Percentiles rank a stretch among this genome's conserved stretches.
Conservation (phyloP, 2,888 invertebrate genomes). For the Horisme vitalbata region DNA sequence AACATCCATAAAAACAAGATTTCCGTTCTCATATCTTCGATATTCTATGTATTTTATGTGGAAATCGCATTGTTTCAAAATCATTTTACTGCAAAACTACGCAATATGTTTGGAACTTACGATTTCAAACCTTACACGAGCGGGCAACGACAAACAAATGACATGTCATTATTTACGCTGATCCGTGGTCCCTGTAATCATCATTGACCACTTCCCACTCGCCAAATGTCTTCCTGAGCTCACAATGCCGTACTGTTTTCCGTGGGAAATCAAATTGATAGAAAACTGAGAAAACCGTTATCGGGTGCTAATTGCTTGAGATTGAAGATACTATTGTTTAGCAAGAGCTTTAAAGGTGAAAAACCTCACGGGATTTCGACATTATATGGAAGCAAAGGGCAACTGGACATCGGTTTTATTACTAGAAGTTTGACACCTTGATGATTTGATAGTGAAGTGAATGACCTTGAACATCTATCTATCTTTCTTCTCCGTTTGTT, state of each 20-base stretch:
- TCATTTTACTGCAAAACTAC: slow-evolving; percentile 20
- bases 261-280: slow-evolving; percentile 63
- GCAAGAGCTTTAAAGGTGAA: slow-evolving; percentile 14
- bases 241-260: slow-evolving; percentile 54
- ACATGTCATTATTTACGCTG: slow-evolving; percentile 62
- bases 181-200: slow-evolving; percentile 52
- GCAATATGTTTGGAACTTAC: slow-evolving; percentile 34
- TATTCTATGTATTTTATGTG: slow-evolving; percentile 19
- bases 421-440: no score
- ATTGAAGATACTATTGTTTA: slow-evolving; percentile 19
- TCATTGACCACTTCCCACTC: slow-evolving; percentile 65
- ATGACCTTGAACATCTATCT: not conserved
- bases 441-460: no score
- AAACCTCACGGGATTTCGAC: slow-evolving; percentile 7
- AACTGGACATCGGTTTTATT: no score
- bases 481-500: slow-evolving; percentile 3
- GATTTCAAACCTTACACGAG: slow-evolving; percentile 19
- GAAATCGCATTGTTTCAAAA: slow-evolving; percentile 31
- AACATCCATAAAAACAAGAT: slow-evolving; percentile 4
- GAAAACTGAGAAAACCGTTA: slow-evolving; percentile 35
- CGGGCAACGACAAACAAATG: slow-evolving; percentile 45
- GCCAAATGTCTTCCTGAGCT: slow-evolving; percentile 42
- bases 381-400: slow-evolving; percentile 11
- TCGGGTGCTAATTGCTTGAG: slow-evolving; percentile 28
- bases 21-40: slow-evolving; percentile 2